These are phyloP conservation scores for Manacus vitellinus DNA, from an alignment of 2,113 vertebrate species.

Conservation along the genomic window DNA sequence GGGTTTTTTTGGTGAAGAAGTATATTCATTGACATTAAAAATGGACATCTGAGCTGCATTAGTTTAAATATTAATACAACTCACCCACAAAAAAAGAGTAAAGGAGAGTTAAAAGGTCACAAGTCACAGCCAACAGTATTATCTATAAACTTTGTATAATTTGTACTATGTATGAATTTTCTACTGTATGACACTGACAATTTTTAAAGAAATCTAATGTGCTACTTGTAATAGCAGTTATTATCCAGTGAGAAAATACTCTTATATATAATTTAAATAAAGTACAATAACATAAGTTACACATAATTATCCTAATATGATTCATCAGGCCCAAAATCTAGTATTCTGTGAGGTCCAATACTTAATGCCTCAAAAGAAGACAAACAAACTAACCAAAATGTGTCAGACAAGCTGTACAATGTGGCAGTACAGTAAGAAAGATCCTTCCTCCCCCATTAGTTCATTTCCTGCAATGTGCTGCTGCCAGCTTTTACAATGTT, in stretches of 20 bases:
- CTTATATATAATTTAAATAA: neutral
- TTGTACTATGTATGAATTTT: neutral
- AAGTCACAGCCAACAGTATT: neutral
- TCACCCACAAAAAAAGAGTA: neutral
- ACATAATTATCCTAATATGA: neutral
- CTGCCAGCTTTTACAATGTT: neutral
- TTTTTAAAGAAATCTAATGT: neutral
- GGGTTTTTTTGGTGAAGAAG: rapidly evolving
- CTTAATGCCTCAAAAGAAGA: neutral
- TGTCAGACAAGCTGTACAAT: neutral
- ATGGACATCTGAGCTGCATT: neutral
- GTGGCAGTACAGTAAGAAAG: neutral
- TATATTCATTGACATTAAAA: neutral
- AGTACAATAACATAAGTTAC: neutral
- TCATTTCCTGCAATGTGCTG: neutral
- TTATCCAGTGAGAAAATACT: neutral
- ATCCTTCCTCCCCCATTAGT: neutral
- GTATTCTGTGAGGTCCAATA: neutral
- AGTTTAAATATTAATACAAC: neutral
- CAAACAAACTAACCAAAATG: neutral
- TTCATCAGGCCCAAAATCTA: neutral
- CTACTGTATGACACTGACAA: neutral
- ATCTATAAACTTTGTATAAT: neutral
- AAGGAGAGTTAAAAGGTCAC: neutral
- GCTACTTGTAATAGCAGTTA: neutral